Conservation (phyloP, 2,113 vertebrate genomes). For the Sinocyclocheilus rhinocerous region DNA sequence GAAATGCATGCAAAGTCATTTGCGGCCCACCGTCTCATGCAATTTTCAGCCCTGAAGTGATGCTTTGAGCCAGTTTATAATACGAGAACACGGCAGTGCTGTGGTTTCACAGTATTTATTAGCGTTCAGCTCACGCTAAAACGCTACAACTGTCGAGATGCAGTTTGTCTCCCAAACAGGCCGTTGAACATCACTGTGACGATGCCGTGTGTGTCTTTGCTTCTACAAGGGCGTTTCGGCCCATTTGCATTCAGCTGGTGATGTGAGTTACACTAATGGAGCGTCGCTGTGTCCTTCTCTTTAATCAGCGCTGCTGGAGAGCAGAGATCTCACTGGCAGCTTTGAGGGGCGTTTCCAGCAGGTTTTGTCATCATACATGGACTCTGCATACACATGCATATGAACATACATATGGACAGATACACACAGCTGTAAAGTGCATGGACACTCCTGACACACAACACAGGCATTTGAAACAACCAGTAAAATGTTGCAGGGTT, state of each 20-base stretch:
- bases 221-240: background rate
- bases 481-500: conserved; percentile 35
- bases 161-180: background rate
- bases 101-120: background rate
- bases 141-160: background rate
- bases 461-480: background rate
- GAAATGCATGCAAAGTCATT: background rate
- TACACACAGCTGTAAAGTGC: background rate
- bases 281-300: background rate
- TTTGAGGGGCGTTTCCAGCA: background rate
- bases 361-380: background rate
- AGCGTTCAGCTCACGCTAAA: background rate
- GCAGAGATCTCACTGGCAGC: background rate
- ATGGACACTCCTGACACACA: background rate
- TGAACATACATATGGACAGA: background rate
- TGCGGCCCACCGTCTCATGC: background rate
- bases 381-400: background rate
- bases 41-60: background rate
- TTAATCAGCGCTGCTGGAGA: background rate
- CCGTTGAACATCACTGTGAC: background rate
- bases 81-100: background rate
- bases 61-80: background rate
- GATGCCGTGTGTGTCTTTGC: background rate
- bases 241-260: background rate
- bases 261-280: background rate